phyloP scores from a whole-genome alignment of 2,888 invertebrate species.

The Drosophila vallismaia region DNA sequence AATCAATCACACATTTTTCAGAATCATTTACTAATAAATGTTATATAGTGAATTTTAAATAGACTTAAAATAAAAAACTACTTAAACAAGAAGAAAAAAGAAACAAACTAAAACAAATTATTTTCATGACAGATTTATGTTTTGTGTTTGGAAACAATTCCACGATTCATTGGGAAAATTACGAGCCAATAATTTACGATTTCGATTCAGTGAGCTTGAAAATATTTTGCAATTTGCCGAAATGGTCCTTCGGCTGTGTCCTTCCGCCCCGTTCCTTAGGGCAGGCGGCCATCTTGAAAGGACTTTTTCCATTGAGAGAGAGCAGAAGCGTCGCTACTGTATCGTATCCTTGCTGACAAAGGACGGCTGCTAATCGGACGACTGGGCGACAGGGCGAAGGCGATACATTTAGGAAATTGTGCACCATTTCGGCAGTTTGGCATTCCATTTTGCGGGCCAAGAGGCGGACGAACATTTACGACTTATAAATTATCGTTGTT shows the following conservation, averaged over 20 bases:
- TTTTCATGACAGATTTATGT: conserved; percentile 4
- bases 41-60: not conserved
- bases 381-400: conserved; percentile 25
- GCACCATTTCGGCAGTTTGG: conserved; percentile 60
- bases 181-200: conserved; percentile 61
- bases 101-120: not conserved
- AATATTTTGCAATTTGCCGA: conserved; percentile 66
- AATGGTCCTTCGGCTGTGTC: conserved; percentile 45
- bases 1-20: too few species aligned
- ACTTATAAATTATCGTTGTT: conserved; percentile 77
- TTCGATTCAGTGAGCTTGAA: conserved; percentile 64
- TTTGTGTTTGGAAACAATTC: conserved; percentile 13
- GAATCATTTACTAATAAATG: too few species aligned
- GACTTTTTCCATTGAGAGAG: conserved; percentile 49
- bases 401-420: conserved; percentile 74
- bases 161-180: conserved; percentile 39
- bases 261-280: conserved; percentile 54
- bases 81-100: not conserved
- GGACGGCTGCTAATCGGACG: conserved; percentile 64
- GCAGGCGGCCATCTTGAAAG: conserved; percentile 63
- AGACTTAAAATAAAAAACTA: not conserved
- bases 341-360: conserved; percentile 46
- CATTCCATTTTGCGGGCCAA: conserved; percentile 58
- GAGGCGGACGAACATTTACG: conserved; percentile 59
- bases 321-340: conserved; percentile 52